Base-by-base conservation (phyloP, 1,140 invertebrate species). In the Drosophila nannoptera region DNA sequence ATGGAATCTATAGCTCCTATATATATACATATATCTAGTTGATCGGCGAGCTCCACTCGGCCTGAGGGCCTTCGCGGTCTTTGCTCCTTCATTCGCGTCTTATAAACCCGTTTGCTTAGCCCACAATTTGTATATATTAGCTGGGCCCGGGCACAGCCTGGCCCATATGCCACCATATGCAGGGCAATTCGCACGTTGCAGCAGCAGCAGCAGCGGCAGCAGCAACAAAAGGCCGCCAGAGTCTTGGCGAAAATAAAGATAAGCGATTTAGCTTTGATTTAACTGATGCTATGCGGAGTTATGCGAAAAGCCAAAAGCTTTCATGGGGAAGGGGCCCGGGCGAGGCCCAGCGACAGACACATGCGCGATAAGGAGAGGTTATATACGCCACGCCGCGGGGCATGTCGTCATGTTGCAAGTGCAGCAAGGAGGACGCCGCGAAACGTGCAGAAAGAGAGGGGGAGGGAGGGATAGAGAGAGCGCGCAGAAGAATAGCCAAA, bases 271-370 rank as follows among this genome's bases (percentile, higher is more conserved):
- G 73, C 76, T 84, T 68, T 78, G 80, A 83, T 83, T 80, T 83
- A 83, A 83, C 80, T 83, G 80, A 83, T 84, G 80, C 73, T 83
- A 83, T 83, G 80, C 40, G 80, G 54, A 84, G 76, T 78, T 83
- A 83, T 83, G 80, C 81, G 40, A n/a, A 22, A 22, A 58, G 74
- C 46, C 46, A 9, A 14, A 56, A 58, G 22, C 43, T 40, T 53
- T 58, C 49, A 52, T 52, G 46, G 48, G 22, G 16, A 59, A 38
- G 38, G 35, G 49, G 45, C 45, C 12, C 7, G 36, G 11, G 9
- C 31, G 5, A 35, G 32, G 16, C 14, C 22, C 35, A 33, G 8
- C 36, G n/a, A 38, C 36, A 38, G 67, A 69, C 75, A 78, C 68
- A 66, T 58, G 63, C 22, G 75, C 78, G 75, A 83, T 82, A 78